phyloP scores from a whole-genome alignment of 2,888 invertebrate species.

The Eurois occulta region DNA sequence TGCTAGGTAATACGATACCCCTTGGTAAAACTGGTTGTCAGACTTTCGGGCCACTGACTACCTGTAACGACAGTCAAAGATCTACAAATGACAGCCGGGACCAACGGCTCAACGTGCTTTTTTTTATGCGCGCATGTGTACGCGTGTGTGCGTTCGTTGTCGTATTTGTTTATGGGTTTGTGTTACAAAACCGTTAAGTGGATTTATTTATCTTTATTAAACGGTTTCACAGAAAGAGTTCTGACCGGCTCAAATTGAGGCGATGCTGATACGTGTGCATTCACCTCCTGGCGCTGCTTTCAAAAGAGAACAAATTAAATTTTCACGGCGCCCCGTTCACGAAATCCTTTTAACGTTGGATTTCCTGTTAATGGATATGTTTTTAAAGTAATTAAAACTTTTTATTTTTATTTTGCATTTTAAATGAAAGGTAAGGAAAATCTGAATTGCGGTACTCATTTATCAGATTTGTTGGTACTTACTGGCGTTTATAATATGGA shows the following conservation, averaged over 20 bases:
- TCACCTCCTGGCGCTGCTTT: slow-evolving; percentile 5
- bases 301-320: slow-evolving; percentile 47
- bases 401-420: background rate
- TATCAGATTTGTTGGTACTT: background rate
- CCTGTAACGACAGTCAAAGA: too few relatives aligned
- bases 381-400: slow-evolving; percentile 30
- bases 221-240: background rate
- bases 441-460: background rate
- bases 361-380: slow-evolving; percentile 4
- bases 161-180: too few relatives aligned
- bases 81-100: too few relatives aligned
- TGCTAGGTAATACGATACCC: too few relatives aligned
- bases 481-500: background rate
- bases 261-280: background rate
- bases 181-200: too few relatives aligned
- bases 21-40: too few relatives aligned
- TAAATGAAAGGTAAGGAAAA: too few relatives aligned
- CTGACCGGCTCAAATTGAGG: background rate
- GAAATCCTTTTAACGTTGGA: slow-evolving; percentile 29
- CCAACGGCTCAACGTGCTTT: too few relatives aligned
- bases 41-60: too few relatives aligned
- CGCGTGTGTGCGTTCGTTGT: too few relatives aligned
- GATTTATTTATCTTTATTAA: too few relatives aligned
- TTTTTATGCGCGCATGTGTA: too few relatives aligned
- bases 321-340: slow-evolving; percentile 34